Evolutionary conservation across 2,888 invertebrate genomes (phyloP).

Genomic region (Abscondita cerata): DNA sequence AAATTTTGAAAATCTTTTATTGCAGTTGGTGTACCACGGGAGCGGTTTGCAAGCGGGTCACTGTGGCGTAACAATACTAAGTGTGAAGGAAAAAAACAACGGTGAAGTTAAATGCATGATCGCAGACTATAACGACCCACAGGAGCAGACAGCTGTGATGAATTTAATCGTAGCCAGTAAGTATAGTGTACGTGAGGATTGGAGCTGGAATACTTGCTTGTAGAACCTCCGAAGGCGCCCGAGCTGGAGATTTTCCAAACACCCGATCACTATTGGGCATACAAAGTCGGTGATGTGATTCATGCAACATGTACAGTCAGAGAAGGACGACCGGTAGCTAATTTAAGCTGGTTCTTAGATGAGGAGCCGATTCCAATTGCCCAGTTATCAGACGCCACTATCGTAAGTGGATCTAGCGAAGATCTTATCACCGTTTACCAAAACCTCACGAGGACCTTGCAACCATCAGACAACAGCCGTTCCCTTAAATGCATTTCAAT

Average conservation of each 20-base stretch:
- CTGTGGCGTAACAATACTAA: slow-evolving; percentile 73
- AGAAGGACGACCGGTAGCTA: slow-evolving; percentile 77
- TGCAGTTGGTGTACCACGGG: slow-evolving; percentile 59
- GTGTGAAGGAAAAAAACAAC: slow-evolving; percentile 70
- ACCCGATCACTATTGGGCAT: slow-evolving; percentile 56
- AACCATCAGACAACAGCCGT: slow-evolving; percentile 71
- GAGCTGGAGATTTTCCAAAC: slow-evolving; percentile 59
- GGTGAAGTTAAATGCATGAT: slow-evolving; percentile 74
- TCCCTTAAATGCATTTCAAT: slow-evolving; percentile 70
- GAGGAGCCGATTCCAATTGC: slow-evolving; percentile 34
- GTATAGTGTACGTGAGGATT: slow-evolving; percentile 54
- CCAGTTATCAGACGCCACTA: slow-evolving; percentile 64
- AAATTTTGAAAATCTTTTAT: too few species aligned
- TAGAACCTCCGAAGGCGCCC: slow-evolving; percentile 60
- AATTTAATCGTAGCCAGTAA: slow-evolving; percentile 75
- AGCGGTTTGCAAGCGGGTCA: slow-evolving; percentile 67
- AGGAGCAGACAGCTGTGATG: slow-evolving; percentile 68
- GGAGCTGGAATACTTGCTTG: neutral
- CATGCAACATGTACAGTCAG: slow-evolving; percentile 72
- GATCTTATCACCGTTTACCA: slow-evolving; percentile 70
- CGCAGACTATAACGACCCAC: slow-evolving; percentile 64
- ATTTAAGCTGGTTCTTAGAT: slow-evolving; percentile 77
- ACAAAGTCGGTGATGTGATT: slow-evolving; percentile 68
- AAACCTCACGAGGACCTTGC: slow-evolving; percentile 68
- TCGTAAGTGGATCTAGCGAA: slow-evolving; percentile 56